A percentile compares a stretch with the other conserved stretches of the same genome.
These are phyloP conservation scores for Petaurus breviceps DNA, from an alignment of 2,113 vertebrate species.

Conservation along the genomic window DNA sequence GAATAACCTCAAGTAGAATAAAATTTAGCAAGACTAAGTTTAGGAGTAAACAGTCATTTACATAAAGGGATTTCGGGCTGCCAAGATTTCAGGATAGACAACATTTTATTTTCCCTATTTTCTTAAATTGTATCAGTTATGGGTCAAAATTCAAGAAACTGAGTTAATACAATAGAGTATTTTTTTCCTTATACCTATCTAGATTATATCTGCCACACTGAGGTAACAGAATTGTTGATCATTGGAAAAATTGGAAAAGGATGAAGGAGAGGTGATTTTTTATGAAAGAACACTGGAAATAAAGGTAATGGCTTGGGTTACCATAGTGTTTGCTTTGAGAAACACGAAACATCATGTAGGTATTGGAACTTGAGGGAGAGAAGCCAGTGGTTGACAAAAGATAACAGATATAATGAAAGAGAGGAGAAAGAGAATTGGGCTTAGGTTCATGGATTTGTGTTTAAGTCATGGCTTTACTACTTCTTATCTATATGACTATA, in stretches of 20 bases:
- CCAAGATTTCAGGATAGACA: not conserved
- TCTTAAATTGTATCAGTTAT: not conserved
- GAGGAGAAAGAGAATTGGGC: not conserved
- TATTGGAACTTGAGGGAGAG: not conserved
- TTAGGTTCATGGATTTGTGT: not conserved
- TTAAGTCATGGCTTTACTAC: not conserved
- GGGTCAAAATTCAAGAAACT: not conserved
- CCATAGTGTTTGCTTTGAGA: not conserved
- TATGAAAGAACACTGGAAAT: not conserved
- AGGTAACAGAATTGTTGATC: too few relatives aligned
- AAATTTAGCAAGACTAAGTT: not conserved
- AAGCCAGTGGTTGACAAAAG: not conserved
- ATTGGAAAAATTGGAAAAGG: not conserved
- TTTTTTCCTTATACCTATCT: too few relatives aligned
- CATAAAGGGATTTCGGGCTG: not conserved
- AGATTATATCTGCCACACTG: too few relatives aligned
- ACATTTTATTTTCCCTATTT: not conserved
- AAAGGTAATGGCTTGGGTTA: not conserved
- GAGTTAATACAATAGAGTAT: not conserved
- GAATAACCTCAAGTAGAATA: conserved; percentile 16
- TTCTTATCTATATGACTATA: not conserved
- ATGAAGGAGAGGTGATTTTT: not conserved
- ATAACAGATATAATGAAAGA: not conserved
- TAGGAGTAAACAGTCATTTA: not conserved
- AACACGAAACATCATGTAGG: not conserved